These are phyloP conservation scores for Orcinus orca DNA, from an alignment of 2,113 vertebrate genomes.

Conservation along the genomic window DNA sequence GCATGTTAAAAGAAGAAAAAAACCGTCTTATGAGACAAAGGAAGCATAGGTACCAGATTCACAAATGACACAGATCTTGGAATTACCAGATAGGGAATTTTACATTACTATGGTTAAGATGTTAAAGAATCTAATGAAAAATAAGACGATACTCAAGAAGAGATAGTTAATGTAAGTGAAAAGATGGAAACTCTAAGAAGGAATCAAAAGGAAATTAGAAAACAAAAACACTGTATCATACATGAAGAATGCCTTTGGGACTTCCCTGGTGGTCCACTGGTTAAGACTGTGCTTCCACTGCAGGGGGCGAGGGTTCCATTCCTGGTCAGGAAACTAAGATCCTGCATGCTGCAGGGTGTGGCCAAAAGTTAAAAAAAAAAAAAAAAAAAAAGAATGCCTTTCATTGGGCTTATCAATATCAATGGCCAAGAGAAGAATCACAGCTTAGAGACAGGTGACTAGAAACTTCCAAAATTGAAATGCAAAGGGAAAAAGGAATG, in stretches of 20 bases:
- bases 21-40: not conserved
- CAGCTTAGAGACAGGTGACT: not conserved
- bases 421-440: not conserved
- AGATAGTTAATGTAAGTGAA: not conserved
- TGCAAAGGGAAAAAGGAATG: not conserved
- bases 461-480: not conserved
- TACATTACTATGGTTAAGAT: not conserved
- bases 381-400: too few relatives aligned
- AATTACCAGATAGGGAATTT: not conserved
- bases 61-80: not conserved
- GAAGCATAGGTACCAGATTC: not conserved
- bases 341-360: too few relatives aligned
- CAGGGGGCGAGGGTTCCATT: too few relatives aligned
- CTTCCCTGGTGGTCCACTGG: too few relatives aligned
- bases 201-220: not conserved
- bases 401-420: not conserved
- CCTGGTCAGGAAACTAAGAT: too few relatives aligned
- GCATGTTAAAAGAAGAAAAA: not conserved
- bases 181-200: not conserved
- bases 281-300: too few relatives aligned
- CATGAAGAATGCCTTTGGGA: not conserved
- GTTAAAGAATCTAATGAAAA: not conserved
- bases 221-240: not conserved
- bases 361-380: too few relatives aligned
- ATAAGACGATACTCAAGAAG: not conserved